Evolutionary conservation across 2,113 vertebrate genomes (phyloP).

Genomic region (Tetraodon nigroviridis): DNA sequence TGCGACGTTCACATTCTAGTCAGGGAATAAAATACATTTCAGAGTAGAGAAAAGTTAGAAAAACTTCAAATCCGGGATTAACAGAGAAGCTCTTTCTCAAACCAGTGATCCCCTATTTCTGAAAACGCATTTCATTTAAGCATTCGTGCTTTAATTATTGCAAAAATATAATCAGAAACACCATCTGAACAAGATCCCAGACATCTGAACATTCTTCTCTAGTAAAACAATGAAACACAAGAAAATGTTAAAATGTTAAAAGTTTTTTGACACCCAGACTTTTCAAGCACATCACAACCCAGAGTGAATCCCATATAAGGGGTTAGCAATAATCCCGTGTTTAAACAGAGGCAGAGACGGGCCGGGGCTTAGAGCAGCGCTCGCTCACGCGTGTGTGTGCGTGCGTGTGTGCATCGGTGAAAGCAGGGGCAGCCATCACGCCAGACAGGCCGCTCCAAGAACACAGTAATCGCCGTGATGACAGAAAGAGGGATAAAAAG

Average conservation of each 20-base stretch:
- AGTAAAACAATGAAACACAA: no score
- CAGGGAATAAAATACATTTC: neutral
- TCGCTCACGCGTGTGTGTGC: constrained; percentile 2
- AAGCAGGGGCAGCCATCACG: constrained; percentile 33
- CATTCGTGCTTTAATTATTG: constrained; percentile 18
- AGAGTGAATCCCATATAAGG: constrained; percentile 24
- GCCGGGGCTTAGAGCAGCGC: constrained; percentile 23
- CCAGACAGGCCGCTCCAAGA: constrained; percentile 56
- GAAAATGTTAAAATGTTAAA: no score
- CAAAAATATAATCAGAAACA: neutral
- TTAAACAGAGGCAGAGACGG: constrained; percentile 45
- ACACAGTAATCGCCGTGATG: constrained; percentile 60
- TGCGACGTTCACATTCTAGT: no score
- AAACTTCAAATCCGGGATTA: constrained; percentile 1
- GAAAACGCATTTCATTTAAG: constrained; percentile 8
- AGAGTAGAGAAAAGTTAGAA: neutral
- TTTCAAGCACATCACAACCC: constrained; percentile 29
- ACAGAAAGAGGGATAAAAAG: constrained; percentile 65
- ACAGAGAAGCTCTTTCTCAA: constrained; percentile 14
- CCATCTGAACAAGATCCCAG: no score
- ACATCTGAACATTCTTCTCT: no score
- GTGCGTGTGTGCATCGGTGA: constrained; percentile 28
- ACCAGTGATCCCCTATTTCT: constrained; percentile 9
- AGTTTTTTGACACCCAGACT: neutral
- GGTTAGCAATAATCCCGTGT: constrained; percentile 46